A percentile compares a stretch with the other conserved stretches of the same genome.
Conservation (phyloP, 2,113 vertebrate species). For the Nesogale talazaci region DNA sequence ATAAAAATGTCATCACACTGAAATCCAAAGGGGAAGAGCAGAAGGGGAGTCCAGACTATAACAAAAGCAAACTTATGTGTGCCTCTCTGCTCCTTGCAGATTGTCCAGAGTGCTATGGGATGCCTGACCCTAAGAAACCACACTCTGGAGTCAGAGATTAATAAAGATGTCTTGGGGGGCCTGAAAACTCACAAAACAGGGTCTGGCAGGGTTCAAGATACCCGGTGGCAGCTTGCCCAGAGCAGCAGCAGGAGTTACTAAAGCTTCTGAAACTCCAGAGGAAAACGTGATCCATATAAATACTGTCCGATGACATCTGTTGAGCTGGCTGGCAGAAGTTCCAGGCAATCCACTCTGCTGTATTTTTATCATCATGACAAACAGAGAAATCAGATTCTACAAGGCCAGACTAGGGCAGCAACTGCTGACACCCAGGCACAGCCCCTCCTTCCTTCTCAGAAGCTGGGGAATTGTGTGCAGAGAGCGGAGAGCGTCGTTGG, state of each 20-base stretch:
- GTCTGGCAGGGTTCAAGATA: not conserved
- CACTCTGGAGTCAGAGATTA: constrained; percentile 14
- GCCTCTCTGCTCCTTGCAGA: no score
- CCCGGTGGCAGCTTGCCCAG: not conserved
- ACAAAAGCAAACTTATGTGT: not conserved
- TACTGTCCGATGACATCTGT: not conserved
- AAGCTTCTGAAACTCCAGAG: constrained; percentile 43
- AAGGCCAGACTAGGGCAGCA: not conserved
- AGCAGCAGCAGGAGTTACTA: not conserved
- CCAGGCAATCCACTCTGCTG: not conserved
- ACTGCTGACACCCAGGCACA: rapidly evolving
- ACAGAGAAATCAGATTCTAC: not conserved
- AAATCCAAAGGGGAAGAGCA: no score
- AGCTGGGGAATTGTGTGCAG: rapidly evolving
- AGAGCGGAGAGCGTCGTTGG: rapidly evolving
- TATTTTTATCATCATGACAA: not conserved
- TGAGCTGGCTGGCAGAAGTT: not conserved
- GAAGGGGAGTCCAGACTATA: not conserved
- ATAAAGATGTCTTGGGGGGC: constrained; percentile 55
- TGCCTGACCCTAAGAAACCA: not conserved
- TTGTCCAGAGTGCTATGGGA: not conserved
- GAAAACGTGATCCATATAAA: not conserved
- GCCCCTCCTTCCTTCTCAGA: not conserved
- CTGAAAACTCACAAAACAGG: constrained; percentile 39
- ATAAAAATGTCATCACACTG: no score